phyloP scores from a whole-genome alignment of 1,140 invertebrate genomes.

The Anastrepha obliqua region DNA sequence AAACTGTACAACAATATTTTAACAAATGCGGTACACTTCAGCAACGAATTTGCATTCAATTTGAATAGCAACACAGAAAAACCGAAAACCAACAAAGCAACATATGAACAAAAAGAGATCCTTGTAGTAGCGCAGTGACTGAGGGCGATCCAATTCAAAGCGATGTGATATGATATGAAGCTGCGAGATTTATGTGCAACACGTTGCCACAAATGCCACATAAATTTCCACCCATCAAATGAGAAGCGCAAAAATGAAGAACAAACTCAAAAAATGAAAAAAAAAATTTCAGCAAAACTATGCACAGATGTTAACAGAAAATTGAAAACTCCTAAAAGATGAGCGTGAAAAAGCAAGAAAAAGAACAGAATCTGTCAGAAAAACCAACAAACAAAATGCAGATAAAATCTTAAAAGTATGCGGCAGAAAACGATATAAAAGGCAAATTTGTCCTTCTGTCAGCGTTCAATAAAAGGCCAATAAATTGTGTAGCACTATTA shows the following conservation, averaged over 20 bases:
- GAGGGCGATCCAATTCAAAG: background rate
- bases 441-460: conserved; percentile 57
- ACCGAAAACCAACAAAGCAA: background rate
- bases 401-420: background rate
- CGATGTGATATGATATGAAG: background rate
- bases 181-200: conserved; percentile 46
- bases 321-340: background rate
- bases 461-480: conserved; percentile 68
- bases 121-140: background rate
- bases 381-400: conserved; percentile 32
- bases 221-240: conserved; percentile 42
- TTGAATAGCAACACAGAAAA: background rate
- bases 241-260: background rate
- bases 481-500: conserved; percentile 55
- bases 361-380: background rate
- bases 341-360: background rate
- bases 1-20: background rate
- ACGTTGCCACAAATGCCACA: conserved; percentile 42
- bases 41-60: background rate
- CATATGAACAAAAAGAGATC: background rate
- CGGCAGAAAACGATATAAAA: background rate
- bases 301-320: background rate
- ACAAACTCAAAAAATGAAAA: background rate
- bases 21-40: background rate
- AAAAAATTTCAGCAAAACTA: too few species aligned